Evolutionary conservation across 2,888 invertebrate genomes (phyloP).

Genomic region (Molorchus minor): DNA sequence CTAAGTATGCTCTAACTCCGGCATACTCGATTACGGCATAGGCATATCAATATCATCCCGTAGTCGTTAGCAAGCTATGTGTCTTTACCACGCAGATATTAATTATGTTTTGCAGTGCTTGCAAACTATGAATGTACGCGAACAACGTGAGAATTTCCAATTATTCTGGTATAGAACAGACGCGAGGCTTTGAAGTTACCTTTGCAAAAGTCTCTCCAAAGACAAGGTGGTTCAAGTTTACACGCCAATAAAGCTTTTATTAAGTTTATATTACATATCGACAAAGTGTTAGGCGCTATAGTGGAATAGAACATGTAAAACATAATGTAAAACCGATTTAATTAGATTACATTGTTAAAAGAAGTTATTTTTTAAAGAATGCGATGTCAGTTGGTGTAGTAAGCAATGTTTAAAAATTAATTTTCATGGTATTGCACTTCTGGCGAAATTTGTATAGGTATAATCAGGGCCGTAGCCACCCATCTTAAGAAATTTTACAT

Average conservation of each 20-base stretch:
- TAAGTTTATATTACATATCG: constrained; percentile 26
- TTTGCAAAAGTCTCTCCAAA: constrained; percentile 32
- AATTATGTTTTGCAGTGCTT: constrained; percentile 28
- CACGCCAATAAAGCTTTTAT: constrained; percentile 36
- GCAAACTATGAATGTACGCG: constrained; percentile 28
- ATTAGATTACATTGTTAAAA: no score
- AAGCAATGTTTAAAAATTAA: no score
- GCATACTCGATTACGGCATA: constrained; percentile 5
- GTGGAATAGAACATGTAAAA: constrained; percentile 3
- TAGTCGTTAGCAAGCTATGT: constrained; percentile 20
- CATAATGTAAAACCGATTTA: constrained; percentile 5
- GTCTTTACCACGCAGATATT: constrained; percentile 27
- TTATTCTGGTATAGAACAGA: constrained; percentile 28
- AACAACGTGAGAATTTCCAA: constrained; percentile 35
- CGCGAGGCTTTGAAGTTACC: constrained; percentile 32
- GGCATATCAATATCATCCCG: constrained; percentile 15
- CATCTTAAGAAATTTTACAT: no score
- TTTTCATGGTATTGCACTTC: no score
- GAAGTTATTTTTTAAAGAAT: no score
- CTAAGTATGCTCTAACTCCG: constrained; percentile 4
- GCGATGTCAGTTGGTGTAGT: no score
- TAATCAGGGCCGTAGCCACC: no score
- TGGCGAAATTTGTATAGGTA: no score
- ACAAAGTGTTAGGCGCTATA: constrained; percentile 11
- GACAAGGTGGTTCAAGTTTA: constrained; percentile 35